Percentiles rank a stretch among this genome's conserved stretches.
These are phyloP conservation scores for Hormiphora californensis DNA, from an alignment of 37 sponge, comb jelly and placozoan species.

Conservation along the genomic window DNA sequence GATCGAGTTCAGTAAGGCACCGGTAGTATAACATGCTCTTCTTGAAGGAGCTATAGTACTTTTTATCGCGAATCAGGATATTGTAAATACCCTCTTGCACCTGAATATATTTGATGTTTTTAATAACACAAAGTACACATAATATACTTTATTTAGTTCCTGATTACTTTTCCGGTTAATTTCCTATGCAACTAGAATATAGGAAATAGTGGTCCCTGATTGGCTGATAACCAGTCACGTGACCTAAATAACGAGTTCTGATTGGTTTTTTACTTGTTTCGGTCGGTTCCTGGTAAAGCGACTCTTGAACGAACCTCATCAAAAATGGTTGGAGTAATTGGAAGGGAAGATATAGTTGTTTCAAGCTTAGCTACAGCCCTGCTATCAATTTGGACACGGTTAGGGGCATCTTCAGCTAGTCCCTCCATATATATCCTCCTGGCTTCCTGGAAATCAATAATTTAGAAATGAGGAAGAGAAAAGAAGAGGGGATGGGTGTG, in stretches of 20 bases:
- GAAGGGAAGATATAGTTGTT: constrained; percentile 16
- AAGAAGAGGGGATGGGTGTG: too few relatives aligned
- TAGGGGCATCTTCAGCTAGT: constrained; percentile 24
- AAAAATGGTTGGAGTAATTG: constrained; percentile 35
- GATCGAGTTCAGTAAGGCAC: constrained; percentile 38
- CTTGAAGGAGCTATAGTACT: constrained; percentile 22
- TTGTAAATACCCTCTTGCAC: constrained; percentile 52
- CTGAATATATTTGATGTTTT: not conserved
- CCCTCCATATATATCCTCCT: constrained; percentile 25
- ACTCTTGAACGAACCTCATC: too few relatives aligned
- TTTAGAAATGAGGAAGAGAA: too few relatives aligned
- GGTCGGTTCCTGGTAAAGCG: too few relatives aligned
- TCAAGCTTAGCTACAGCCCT: constrained; percentile 29
- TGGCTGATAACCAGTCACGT: too few relatives aligned
- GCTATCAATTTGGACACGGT: not conserved
- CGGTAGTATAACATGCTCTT: constrained; percentile 40
- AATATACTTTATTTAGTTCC: too few relatives aligned
- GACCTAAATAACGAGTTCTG: too few relatives aligned
- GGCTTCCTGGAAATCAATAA: constrained; percentile 21
- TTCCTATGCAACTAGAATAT: too few relatives aligned
- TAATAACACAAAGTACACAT: too few relatives aligned
- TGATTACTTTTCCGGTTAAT: too few relatives aligned
- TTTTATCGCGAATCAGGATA: constrained; percentile 25
- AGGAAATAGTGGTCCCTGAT: too few relatives aligned
- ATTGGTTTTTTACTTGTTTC: too few relatives aligned